Base-by-base conservation (phyloP, 2,888 invertebrate species). In the Oxytorus armatus region DNA sequence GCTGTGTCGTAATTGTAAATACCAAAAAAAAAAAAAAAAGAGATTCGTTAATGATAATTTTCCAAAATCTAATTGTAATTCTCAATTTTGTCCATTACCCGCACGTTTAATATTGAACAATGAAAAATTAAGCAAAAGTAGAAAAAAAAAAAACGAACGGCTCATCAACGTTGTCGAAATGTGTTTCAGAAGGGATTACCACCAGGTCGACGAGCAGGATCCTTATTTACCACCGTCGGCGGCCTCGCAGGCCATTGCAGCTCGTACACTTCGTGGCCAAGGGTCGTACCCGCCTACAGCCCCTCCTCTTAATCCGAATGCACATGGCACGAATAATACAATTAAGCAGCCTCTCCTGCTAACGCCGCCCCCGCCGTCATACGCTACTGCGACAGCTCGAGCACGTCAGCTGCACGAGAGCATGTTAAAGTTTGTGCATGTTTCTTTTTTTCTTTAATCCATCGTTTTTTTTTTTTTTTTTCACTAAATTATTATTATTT, bases 181-280 rank as follows among this genome's bases (percentile, higher is more conserved):
- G 81, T 84, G 87, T 93, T 93, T 18, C 93, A 96, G 96, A 92
- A 95, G 96, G 85, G 95, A 95, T 90, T 96, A 96, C 88, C 95
- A 95, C 79, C 96, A 96, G 91, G 96, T 96, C 85, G 97, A 97
- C 92, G 97, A 97, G 91, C 96, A 96, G 81, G 97, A 96, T 84
- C 96, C 96, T 79, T 96, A 96, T 93, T 93, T 96, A 86, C 95
- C 96, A 63, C 92, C 94, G 84, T 92, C 94, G 84, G 93, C 93
- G 76, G 92, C 94, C 84, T 92, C 94, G 88, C 92, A 94, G 92
- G 94, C 94, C 84, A 94, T 94, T 86, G 94, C 94, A 84, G 94
- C 94, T 73, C 92, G 94, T 90, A 94, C 94, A 88, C 92, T 94
- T 89, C 94, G 95, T 93, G 93, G 95, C 95, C 94, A 94, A 95